phyloP scores from a whole-genome alignment of 1,140 invertebrate species.

The Amphibalanus amphitrite region DNA sequence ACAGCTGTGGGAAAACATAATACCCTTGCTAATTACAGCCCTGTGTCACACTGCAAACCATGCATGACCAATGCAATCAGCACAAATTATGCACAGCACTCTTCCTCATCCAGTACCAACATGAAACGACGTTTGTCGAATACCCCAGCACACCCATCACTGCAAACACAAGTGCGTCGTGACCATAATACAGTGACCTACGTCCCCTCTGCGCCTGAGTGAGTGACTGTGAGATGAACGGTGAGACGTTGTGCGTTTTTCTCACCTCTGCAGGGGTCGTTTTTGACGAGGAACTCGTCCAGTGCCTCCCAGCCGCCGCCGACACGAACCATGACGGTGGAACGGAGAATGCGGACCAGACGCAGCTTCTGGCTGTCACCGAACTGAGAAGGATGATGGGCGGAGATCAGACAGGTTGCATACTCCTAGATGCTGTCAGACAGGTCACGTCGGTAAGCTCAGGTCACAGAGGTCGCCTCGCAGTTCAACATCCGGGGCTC shows the following conservation, averaged over 20 bases:
- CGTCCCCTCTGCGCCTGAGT: background rate
- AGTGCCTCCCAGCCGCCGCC: slow-evolving; percentile 98
- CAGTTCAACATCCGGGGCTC: too few relatives aligned
- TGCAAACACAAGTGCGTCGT: too few relatives aligned
- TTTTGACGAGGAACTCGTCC: slow-evolving; percentile 97
- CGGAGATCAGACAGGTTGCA: too few relatives aligned
- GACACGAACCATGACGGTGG: slow-evolving; percentile 98
- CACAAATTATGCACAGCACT: too few relatives aligned
- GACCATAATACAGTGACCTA: too few relatives aligned
- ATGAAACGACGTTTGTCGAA: too few relatives aligned
- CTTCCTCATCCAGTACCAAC: too few relatives aligned
- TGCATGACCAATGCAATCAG: too few relatives aligned
- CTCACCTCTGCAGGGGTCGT: slow-evolving; percentile 98
- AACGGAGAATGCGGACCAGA: slow-evolving; percentile 89
- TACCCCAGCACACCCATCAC: too few relatives aligned
- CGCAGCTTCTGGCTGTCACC: slow-evolving; percentile 95
- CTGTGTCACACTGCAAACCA: too few relatives aligned
- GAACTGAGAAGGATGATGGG: slow-evolving; percentile 44
- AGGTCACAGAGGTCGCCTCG: background rate
- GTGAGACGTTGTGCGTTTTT: slow-evolving; percentile 5
- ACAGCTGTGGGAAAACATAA: too few relatives aligned
- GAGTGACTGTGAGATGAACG: background rate
- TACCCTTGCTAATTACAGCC: too few relatives aligned
- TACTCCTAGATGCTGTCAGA: background rate
- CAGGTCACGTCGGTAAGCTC: background rate